Evolutionary conservation across 2,113 vertebrate genomes (phyloP).

Genomic region (Pterocles gutturalis): DNA sequence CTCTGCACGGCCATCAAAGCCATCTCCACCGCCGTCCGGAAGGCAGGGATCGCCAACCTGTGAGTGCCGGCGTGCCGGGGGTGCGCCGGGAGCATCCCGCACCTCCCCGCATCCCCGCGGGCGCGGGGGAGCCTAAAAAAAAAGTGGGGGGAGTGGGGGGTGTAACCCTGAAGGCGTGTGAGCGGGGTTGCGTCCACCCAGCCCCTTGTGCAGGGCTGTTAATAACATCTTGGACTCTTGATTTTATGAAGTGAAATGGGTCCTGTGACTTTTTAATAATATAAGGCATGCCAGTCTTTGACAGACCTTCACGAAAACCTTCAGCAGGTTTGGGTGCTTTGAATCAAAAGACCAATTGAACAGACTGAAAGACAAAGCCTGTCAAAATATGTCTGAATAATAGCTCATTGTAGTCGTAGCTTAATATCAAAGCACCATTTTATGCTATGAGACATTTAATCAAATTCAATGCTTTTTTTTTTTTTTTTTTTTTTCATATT

Average conservation of each 20-base stretch:
- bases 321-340: neutral
- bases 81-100: neutral
- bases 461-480: neutral
- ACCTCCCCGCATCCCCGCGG: neutral
- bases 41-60: conserved; percentile 96
- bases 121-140: neutral
- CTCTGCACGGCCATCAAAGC: conserved; percentile 95
- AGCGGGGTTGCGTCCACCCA: neutral
- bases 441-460: neutral
- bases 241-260: neutral
- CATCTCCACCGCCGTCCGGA: conserved; percentile 93
- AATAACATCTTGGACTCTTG: neutral
- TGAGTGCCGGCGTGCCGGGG: conserved; percentile 60
- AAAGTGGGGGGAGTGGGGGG: neutral
- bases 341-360: neutral
- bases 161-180: neutral
- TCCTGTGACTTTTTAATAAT: neutral
- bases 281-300: neutral
- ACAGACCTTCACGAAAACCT: neutral
- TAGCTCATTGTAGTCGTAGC: neutral
- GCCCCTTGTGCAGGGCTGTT: neutral
- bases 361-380: neutral
- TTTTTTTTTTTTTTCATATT: neutral
- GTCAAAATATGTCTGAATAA: neutral
- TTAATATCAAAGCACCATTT: neutral